These are phyloP conservation scores for Amia ocellicauda DNA, from an alignment of 2,113 vertebrate genomes.

Conservation along the genomic window DNA sequence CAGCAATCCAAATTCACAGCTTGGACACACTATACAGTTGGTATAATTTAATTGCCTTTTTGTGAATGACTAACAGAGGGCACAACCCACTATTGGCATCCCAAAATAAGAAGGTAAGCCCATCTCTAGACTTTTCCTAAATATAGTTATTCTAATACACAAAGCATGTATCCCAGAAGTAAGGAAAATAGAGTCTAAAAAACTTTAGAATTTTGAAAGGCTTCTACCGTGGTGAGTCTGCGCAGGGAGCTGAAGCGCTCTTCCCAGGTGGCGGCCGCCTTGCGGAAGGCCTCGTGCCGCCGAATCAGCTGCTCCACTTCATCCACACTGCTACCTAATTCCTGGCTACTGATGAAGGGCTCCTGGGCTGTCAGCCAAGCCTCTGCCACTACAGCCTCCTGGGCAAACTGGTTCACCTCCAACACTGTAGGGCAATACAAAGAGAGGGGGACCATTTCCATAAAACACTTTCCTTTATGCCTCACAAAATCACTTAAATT, in stretches of 20 bases:
- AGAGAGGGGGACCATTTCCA: not conserved
- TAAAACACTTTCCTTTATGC: too few relatives aligned
- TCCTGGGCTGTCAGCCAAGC: slow-evolving; percentile 92
- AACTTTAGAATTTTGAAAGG: too few relatives aligned
- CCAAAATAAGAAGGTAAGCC: too few relatives aligned
- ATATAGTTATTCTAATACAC: not conserved
- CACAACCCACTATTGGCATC: too few relatives aligned
- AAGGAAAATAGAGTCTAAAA: too few relatives aligned
- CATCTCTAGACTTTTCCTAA: too few relatives aligned
- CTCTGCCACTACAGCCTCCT: slow-evolving; percentile 90
- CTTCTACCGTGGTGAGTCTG: slow-evolving; percentile 80
- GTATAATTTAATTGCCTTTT: too few relatives aligned
- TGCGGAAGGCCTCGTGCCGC: slow-evolving; percentile 89
- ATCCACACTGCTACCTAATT: slow-evolving; percentile 86
- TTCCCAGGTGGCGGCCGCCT: slow-evolving; percentile 87
- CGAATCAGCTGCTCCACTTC: slow-evolving; percentile 94
- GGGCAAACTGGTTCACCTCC: slow-evolving; percentile 93
- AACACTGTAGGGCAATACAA: slow-evolving; percentile 66
- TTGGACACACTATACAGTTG: too few relatives aligned
- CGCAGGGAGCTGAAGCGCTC: slow-evolving; percentile 89
- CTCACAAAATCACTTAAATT: too few relatives aligned
- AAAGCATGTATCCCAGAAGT: not conserved
- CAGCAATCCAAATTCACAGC: not conserved
- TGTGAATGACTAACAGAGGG: too few relatives aligned
- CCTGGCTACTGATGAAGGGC: slow-evolving; percentile 79